A percentile compares a stretch with the other conserved stretches of the same genome.
phyloP scores from a whole-genome alignment of 1,140 invertebrate species.

The Drosophila nigrodunni region DNA sequence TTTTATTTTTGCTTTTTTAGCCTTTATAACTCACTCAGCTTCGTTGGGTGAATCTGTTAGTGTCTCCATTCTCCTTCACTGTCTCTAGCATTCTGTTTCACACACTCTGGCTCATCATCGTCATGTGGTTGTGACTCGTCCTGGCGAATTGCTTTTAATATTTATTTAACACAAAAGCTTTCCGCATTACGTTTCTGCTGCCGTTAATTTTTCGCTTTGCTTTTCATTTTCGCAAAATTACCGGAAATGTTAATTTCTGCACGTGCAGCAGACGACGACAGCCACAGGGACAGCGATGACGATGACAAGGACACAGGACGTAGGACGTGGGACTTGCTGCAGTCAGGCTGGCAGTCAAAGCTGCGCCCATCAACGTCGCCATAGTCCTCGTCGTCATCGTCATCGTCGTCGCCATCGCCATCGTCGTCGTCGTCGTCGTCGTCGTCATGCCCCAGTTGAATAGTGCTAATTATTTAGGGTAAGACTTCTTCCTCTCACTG shows the following conservation, averaged over 20 bases:
- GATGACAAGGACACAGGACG: conserved; percentile 44
- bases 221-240: conserved; percentile 84
- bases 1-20: conserved; percentile 65
- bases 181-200: conserved; percentile 78
- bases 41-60: conserved; percentile 8
- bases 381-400: conserved; percentile 45
- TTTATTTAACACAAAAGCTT: conserved; percentile 83
- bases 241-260: conserved; percentile 84
- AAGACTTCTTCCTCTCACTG: conserved; percentile 63
- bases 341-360: conserved; percentile 54
- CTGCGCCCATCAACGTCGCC: conserved; percentile 62
- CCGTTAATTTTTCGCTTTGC: conserved; percentile 83
- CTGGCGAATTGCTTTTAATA: conserved; percentile 80
- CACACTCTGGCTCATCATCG: conserved; percentile 14
- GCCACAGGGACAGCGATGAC: conserved; percentile 14
- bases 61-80: conserved; percentile 1
- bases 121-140: conserved; percentile 41
- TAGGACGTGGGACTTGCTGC: conserved; percentile 36
- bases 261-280: conserved; percentile 69
- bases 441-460: conserved; percentile 74
- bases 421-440: conserved; percentile 11
- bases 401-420: conserved; percentile 17
- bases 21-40: conserved; percentile 52
- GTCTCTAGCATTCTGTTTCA: conserved; percentile 3
- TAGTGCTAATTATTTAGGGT: conserved; percentile 84